Evolutionary conservation across 2,113 vertebrate genomes (phyloP), one percentile per base, ranked within the genome.

Genomic region (Megalops atlanticus): DNA sequence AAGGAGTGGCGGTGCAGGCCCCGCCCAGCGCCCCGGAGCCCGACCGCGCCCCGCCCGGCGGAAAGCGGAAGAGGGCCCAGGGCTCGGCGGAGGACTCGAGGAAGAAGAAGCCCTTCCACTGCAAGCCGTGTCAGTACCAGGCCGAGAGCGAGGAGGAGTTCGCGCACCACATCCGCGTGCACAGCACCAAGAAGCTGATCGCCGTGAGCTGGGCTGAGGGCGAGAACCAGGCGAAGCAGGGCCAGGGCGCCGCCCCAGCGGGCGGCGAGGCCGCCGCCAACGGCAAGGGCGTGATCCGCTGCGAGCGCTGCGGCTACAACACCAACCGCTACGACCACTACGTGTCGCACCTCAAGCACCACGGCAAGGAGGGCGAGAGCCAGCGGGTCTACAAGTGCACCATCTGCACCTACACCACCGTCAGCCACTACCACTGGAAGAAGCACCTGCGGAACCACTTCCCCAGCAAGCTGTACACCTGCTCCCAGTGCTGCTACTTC

Each of bases 381-480:
- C 94, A 95, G 90, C 94, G 95, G 52, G 97, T 99, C 52, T 99
- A 97, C 86, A 98, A 95, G 93, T 99, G 98, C 88, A 97, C 96
- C 12, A 95, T 99, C 85, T 99, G 98, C 86, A 95, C 97, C 0
- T 99, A 99, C 81, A 98, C 96, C 77, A 99, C 98, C 0, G 95
- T 99, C 79, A 99, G 98, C 79, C 97, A 98, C 86, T 99, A 99
- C 84, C 98, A 99, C 91, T 99, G 98, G 98, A 97, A 97, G 91
- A 99, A 99, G 88, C 98, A 99, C 89, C 91, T 99, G 84, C 94
- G 98, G 84, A 99, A 99, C 84, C 98, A 99, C 87, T 99, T 98
- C 85, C 98, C 98, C 76, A 96, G 97, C 87, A 99, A 98, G 87
- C 96, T 99, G 5, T 99, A 98, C 91, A 98, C 98, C 8, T 99